Evolutionary conservation across 2,797 vertebrate species (phyloP), one percentile per base, ranked within the genome.

Genomic region (Apogon hyalosoma): DNA sequence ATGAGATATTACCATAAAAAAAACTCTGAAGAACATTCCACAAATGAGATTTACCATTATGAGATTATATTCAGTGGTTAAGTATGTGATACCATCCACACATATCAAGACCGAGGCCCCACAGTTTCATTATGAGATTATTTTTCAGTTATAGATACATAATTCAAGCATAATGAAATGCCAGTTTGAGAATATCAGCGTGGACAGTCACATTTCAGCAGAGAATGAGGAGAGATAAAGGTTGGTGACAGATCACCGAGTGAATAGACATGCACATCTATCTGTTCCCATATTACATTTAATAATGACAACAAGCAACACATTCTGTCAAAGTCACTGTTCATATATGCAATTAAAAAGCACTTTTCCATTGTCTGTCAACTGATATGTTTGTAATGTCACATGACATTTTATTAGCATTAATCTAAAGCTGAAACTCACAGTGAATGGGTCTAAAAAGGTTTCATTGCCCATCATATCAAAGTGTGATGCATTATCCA

Each of bases 111-210:
- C 48, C 73, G 55, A 68, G 46, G 39, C 51, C 52, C 24, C 3
- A 48, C 61, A 48, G 55, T 56, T 50, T 57, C 11, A 38, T 33
- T 19, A 36, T 60, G 42, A 43, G 67, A 72, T 78, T 41, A 58
- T 11, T 13, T 52, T 45, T 21, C 54, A 64, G 38, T 13, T 49
- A 36, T 36, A 36, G 7, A 36, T 36, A 49, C 46, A 46, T 64
- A 42, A 73, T 55, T 75, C 54, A 53, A 39, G 77, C 57, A 55
- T 62, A 63, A 63, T 11, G 11, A 73, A 69, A 72, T 33, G 63
- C 41, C 50, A 51, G 60, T 65, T 69, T 54, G 18, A 54, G 10
- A 56, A 59, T 46, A 55, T 31, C 28, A 67, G 40, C 45, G 54
- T 1, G 1, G 21, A 36, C 33, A 36, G 33, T 9, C 33, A 36